phyloP scores from a whole-genome alignment of 2,888 invertebrate species.

The Oxyscelio sp. region DNA sequence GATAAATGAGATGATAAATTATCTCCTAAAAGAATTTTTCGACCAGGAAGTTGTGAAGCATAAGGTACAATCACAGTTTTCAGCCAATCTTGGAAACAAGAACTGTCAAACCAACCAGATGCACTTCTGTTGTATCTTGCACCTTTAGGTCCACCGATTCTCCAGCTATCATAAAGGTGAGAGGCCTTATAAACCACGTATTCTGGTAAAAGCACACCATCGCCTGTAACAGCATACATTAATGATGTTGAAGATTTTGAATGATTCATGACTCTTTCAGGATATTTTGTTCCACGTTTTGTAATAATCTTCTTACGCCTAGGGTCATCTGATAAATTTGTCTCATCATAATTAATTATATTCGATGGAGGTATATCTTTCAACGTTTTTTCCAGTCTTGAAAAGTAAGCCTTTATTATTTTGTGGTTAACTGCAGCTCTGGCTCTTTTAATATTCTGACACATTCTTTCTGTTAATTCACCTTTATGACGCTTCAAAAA shows the following conservation, averaged over 20 bases:
- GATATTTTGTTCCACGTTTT: constrained; percentile 8
- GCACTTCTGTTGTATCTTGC: not conserved
- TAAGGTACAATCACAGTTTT: not conserved
- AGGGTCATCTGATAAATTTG: constrained; percentile 9
- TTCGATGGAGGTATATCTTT: constrained; percentile 7
- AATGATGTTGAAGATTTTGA: not conserved
- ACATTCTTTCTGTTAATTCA: constrained; percentile 10
- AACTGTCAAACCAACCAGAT: constrained; percentile 38
- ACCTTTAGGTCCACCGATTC: constrained; percentile 2
- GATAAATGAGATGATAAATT: constrained; percentile 30
- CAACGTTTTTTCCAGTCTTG: not conserved
- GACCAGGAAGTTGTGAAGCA: not conserved
- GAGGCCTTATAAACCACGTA: constrained; percentile 11
- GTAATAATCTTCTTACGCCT: not conserved
- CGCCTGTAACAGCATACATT: not conserved
- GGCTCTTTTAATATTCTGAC: constrained; percentile 18
- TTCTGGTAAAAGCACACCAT: not conserved
- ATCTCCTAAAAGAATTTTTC: constrained; percentile 30
- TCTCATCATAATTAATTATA: constrained; percentile 22
- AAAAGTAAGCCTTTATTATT: constrained; percentile 12
- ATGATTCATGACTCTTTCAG: not conserved
- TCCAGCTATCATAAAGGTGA: constrained; percentile 3
- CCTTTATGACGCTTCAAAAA: constrained; percentile 17
- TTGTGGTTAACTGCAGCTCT: constrained; percentile 18
- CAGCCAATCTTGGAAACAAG: constrained; percentile 16